phyloP scores from a whole-genome alignment of 2,113 vertebrate genomes.

The Serilophus lunatus region DNA sequence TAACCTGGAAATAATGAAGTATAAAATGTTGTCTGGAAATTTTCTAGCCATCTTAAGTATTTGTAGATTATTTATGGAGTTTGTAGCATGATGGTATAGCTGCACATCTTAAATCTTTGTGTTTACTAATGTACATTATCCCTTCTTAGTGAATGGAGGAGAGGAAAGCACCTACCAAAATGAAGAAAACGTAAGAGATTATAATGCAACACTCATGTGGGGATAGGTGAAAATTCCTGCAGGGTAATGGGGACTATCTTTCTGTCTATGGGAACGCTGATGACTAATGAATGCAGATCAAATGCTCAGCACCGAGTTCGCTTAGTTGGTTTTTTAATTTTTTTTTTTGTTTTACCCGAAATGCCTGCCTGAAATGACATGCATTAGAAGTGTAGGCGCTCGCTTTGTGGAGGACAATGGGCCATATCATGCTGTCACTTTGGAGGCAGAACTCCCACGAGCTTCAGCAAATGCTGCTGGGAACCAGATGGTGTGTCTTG shows the following conservation, averaged over 20 bases:
- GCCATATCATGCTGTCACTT: not conserved
- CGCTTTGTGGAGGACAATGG: not conserved
- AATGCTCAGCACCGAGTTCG: not conserved
- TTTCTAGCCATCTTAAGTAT: not conserved
- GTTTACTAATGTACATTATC: not conserved
- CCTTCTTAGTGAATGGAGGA: not conserved
- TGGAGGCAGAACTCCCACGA: conserved; percentile 39
- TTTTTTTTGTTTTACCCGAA: not conserved
- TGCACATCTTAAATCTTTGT: not conserved
- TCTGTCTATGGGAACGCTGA: not conserved
- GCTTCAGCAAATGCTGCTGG: not conserved
- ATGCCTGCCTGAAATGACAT: not conserved
- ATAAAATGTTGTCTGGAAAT: not conserved
- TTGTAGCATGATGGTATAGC: not conserved
- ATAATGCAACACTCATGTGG: not conserved
- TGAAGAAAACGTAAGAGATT: not conserved
- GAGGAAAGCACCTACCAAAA: not conserved
- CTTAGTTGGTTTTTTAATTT: not conserved
- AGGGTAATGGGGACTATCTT: not conserved
- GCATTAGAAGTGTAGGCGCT: not conserved
- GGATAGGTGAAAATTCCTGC: not conserved
- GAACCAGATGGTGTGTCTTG: conserved; percentile 13
- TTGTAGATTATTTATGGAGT: not conserved
- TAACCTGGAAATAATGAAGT: not conserved
- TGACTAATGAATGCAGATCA: not conserved